phyloP scores from a whole-genome alignment of 2,888 invertebrate species.

The Drosophila tripunctata region DNA sequence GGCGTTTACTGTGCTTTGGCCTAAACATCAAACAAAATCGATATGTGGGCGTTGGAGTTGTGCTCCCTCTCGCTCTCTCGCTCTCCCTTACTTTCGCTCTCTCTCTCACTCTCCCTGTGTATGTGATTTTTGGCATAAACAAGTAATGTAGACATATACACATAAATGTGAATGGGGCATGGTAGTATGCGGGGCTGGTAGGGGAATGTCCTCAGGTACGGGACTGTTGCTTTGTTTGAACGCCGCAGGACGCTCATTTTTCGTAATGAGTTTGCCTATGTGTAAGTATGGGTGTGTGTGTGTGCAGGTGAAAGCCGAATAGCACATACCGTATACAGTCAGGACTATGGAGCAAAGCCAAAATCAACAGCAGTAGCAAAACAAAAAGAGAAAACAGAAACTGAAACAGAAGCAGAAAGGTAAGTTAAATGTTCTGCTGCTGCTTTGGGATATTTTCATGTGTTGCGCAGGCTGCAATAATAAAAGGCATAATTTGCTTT shows the following conservation, averaged over 20 bases:
- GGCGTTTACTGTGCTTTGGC: constrained; percentile 38
- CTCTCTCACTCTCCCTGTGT: constrained; percentile 9
- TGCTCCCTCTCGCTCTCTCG: not conserved
- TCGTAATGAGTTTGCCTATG: constrained; percentile 76
- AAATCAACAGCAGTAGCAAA: constrained; percentile 40
- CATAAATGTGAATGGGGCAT: constrained; percentile 12
- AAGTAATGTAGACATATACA: constrained; percentile 48
- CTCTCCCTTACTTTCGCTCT: not conserved
- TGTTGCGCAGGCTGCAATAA: constrained; percentile 46
- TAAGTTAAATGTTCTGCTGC: constrained; percentile 12
- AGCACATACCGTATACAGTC: constrained; percentile 12
- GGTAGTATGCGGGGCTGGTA: not conserved
- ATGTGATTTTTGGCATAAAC: constrained; percentile 75
- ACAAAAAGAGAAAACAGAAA: constrained; percentile 28
- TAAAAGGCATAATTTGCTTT: constrained; percentile 69
- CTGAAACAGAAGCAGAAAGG: not conserved
- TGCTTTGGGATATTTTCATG: constrained; percentile 45
- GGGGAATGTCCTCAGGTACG: constrained; percentile 36
- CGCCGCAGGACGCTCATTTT: constrained; percentile 78
- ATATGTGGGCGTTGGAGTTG: constrained; percentile 63
- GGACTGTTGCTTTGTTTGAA: constrained; percentile 70
- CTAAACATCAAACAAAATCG: constrained; percentile 79
- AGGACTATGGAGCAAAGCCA: constrained; percentile 2
- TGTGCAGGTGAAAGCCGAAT: constrained; percentile 50
- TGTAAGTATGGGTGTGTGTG: not conserved